phyloP scores from a whole-genome alignment of 2,888 invertebrate species.

The Agrochola circellaris region DNA sequence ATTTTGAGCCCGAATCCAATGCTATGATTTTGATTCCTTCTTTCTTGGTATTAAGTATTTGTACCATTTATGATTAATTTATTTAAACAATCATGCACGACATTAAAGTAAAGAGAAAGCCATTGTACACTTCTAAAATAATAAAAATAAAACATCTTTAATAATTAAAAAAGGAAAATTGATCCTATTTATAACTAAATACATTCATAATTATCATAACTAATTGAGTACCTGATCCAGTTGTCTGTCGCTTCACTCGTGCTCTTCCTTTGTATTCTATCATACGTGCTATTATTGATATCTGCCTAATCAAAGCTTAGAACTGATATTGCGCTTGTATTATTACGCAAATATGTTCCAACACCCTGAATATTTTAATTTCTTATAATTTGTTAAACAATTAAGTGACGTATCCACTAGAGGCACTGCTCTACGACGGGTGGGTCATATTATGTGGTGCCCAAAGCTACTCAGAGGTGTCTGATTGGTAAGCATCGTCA shows the following conservation, averaged over 20 bases:
- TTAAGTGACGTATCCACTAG: background rate
- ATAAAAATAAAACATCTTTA: slow-evolving; percentile 44
- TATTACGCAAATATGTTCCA: background rate
- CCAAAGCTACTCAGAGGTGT: background rate
- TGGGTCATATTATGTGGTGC: background rate
- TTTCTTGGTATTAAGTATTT: slow-evolving; percentile 20
- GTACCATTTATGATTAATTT: slow-evolving; percentile 14
- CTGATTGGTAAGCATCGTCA: background rate
- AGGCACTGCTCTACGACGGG: background rate
- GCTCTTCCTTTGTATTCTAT: background rate
- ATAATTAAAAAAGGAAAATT: slow-evolving; percentile 29
- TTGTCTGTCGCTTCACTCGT: slow-evolving; percentile 10
- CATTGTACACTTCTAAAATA: slow-evolving; percentile 43
- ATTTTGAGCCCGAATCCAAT: slow-evolving; percentile 47
- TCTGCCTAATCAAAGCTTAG: slow-evolving; percentile 6
- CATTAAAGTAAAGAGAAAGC: slow-evolving; percentile 44
- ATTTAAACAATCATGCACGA: slow-evolving; percentile 48
- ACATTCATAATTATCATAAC: slow-evolving; percentile 20
- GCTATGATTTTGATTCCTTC: background rate
- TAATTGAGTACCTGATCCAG: slow-evolving; percentile 42
- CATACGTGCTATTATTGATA: background rate
- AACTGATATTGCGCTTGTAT: background rate
- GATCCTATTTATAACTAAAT: slow-evolving; percentile 14
- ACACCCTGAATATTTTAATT: background rate
- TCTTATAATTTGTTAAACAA: background rate